Percentiles rank a stretch among this genome's conserved stretches.
phyloP scores from a whole-genome alignment of 2,888 invertebrate genomes.

The Mylabris sibirica region DNA sequence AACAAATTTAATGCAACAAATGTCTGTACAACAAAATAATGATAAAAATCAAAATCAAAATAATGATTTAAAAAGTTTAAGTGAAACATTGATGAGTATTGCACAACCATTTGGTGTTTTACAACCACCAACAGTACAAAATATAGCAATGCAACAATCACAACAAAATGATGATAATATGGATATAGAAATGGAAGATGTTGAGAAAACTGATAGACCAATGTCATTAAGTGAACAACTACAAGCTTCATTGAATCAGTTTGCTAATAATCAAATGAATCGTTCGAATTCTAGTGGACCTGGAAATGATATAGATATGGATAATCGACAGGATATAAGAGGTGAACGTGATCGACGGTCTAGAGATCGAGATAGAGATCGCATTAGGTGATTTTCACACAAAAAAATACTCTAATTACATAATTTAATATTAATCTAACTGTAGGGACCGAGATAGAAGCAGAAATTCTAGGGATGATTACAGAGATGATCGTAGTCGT shows the following conservation, averaged over 20 bases:
- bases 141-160: conserved; percentile 54
- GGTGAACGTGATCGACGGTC: conserved; percentile 39
- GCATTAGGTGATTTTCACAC: conserved; percentile 30
- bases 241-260: conserved; percentile 56
- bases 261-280: conserved; percentile 22
- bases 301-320: conserved; percentile 24
- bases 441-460: conserved; percentile 52
- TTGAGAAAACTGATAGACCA: conserved; percentile 51
- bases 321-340: conserved; percentile 41
- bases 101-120: conserved; percentile 58
- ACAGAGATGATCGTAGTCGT: conserved; percentile 49
- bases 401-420: not conserved
- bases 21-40: conserved; percentile 40
- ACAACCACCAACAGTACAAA: conserved; percentile 55
- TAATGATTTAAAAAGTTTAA: conserved; percentile 44
- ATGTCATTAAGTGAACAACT: conserved; percentile 62
- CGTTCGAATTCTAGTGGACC: conserved; percentile 16
- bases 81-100: conserved; percentile 59
- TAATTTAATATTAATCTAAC: conserved; percentile 35
- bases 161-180: conserved; percentile 73
- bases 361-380: conserved; percentile 55
- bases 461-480: conserved; percentile 38
- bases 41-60: conserved; percentile 31
- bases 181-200: conserved; percentile 80
- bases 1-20: conserved; percentile 49